These are phyloP conservation scores for Hybognathus amarus DNA, from an alignment of 2,797 vertebrate genomes.

Conservation along the genomic window DNA sequence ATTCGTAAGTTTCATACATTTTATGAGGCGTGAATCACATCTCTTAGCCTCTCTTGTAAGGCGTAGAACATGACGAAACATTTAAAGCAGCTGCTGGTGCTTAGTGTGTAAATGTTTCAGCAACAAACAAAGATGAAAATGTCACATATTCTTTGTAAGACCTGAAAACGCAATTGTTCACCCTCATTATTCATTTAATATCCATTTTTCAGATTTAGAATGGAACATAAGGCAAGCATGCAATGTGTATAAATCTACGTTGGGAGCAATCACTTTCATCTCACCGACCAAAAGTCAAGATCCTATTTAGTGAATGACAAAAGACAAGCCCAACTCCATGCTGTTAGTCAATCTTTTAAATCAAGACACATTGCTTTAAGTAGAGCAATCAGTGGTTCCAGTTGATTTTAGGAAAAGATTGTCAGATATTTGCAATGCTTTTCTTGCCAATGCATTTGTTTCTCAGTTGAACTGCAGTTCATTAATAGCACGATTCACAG, in stretches of 20 bases:
- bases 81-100: conserved; percentile 58
- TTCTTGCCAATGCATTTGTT: conserved; percentile 16
- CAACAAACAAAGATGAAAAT: conserved; percentile 28
- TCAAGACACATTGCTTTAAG: conserved; percentile 14
- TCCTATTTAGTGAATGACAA: conserved; percentile 9
- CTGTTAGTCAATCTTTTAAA: not conserved
- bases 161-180: conserved; percentile 38
- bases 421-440: conserved; percentile 11
- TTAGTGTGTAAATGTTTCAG: conserved; percentile 32
- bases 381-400: conserved; percentile 15
- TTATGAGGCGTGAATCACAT: conserved; percentile 22
- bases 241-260: conserved; percentile 17
- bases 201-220: conserved; percentile 25
- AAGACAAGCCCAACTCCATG: not conserved
- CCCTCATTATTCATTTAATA: conserved; percentile 47
- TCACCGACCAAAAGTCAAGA: not conserved
- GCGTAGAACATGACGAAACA: too few species aligned
- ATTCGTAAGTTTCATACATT: conserved; percentile 43
- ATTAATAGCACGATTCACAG: conserved; percentile 42
- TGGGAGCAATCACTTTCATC: not conserved
- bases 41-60: too few species aligned
- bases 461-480: conserved; percentile 22
- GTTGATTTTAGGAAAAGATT: not conserved
- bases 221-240: conserved; percentile 24
- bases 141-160: not conserved